A percentile compares a stretch with the other conserved stretches of the same genome.
Conservation (phyloP, 2,888 invertebrate genomes). For the Meta bourneti region DNA sequence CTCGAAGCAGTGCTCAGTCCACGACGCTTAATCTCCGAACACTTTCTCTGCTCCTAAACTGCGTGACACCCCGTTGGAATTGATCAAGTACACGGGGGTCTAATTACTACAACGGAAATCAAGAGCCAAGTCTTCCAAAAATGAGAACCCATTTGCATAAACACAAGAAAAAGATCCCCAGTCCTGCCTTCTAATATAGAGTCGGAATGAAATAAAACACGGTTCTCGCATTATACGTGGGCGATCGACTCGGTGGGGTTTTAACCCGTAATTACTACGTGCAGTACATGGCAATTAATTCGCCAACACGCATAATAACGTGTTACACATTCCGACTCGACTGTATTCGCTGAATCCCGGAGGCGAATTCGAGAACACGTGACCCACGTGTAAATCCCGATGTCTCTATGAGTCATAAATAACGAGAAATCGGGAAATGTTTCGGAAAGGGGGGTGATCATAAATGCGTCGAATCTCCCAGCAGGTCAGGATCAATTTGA, state of each 20-base stretch:
- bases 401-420: slow-evolving; percentile 76
- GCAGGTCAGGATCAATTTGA: neutral
- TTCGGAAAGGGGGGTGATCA: slow-evolving; percentile 20
- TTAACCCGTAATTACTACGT: slow-evolving; percentile 71
- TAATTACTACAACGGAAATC: slow-evolving; percentile 64
- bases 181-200: neutral
- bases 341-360: slow-evolving; percentile 64
- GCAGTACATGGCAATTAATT: slow-evolving; percentile 75
- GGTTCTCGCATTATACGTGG: neutral
- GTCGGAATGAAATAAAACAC: slow-evolving; percentile 65
- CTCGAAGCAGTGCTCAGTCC: neutral
- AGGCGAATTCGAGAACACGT: slow-evolving; percentile 70
- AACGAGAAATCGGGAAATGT: slow-evolving; percentile 63
- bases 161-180: slow-evolving; percentile 35
- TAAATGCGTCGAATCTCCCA: slow-evolving; percentile 8
- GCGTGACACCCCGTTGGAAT: slow-evolving; percentile 40
- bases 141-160: slow-evolving; percentile 46
- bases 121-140: neutral
- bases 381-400: slow-evolving; percentile 72
- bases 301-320: slow-evolving; percentile 75
- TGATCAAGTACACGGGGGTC: slow-evolving; percentile 31
- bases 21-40: no score
- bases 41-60: slow-evolving; percentile 1
- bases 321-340: slow-evolving; percentile 62
- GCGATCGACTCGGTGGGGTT: slow-evolving; percentile 14